Evolutionary conservation across 2,797 vertebrate species (phyloP).

Genomic region (Triplophysa bombifrons): DNA sequence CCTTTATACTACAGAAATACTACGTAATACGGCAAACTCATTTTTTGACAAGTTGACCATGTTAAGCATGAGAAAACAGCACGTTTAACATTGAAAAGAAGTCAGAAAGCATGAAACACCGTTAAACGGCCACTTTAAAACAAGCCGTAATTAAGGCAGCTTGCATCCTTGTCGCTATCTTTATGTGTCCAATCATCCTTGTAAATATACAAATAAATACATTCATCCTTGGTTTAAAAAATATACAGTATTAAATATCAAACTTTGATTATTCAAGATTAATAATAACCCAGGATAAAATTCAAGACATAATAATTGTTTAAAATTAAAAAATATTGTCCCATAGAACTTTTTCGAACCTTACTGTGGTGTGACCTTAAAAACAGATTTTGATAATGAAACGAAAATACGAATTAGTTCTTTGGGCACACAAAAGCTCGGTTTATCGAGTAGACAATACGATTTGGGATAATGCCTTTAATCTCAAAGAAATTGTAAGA

Average conservation of each 20-base stretch:
- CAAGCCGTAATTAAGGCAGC: too few relatives aligned
- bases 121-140: too few relatives aligned
- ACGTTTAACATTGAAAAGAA: too few relatives aligned
- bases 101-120: too few relatives aligned
- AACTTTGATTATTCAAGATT: neutral
- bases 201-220: neutral
- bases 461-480: constrained; percentile 54
- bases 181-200: neutral
- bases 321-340: constrained; percentile 12
- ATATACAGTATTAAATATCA: neutral
- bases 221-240: neutral
- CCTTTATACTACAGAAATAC: too few relatives aligned
- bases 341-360: constrained; percentile 4
- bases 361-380: constrained; percentile 64
- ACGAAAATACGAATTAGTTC: constrained; percentile 68
- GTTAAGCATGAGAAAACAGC: too few relatives aligned
- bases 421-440: constrained; percentile 67
- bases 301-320: neutral
- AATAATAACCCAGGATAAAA: neutral
- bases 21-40: too few relatives aligned
- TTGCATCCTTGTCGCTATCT: too few relatives aligned
- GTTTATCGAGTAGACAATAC: constrained; percentile 68
- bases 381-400: constrained; percentile 63
- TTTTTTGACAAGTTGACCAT: too few relatives aligned
- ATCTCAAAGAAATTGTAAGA: constrained; percentile 57